Evolutionary conservation across 2,888 invertebrate species (phyloP), one percentile per base, ranked within the genome.

Genomic region (Diloba caeruleocephala): DNA sequence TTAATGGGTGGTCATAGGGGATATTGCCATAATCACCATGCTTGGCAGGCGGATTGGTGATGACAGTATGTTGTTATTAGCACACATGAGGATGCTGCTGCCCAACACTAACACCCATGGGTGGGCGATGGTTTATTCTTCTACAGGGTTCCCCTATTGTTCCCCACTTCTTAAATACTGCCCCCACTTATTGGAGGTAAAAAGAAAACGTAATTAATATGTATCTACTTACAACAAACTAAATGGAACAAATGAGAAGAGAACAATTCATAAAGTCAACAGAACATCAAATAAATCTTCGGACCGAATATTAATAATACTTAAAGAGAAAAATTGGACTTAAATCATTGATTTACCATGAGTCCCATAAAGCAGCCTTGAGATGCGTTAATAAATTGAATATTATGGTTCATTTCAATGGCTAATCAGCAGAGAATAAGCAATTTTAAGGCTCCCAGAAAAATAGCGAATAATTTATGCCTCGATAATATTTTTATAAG

Each of bases 401-500:
- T 63, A 72, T 66, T 72, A 73, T 73, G 58, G 73, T 73, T 71
- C 67, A 77, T 71, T 78, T 66, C 64, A 74, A 74, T 66, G 69
- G 69, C 60, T 81, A 85, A 84, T 84, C 80, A 84, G 73, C 76
- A 58, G 67, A 74, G 67, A 75, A 65, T 68, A 59, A 57, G 66
- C 73, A 78, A 84, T 85, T 85, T 87, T 84, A 78, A 74, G 68
- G 71, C 70, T 76, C 36, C 52, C 76, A 80, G 78, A 78, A 74
- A 76, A 84, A 84, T 81, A 79, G 80, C 62, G 51, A 60, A 64
- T 88, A 87, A 90, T 90, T 89, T 89, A 90, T 89, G 75, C 56
- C 64, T 70, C 79, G 77, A 83, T 84, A 76, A 85, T 87, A 84
- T 89, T 88, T 89, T 90, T 89, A 87, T 82, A 85, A 74, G 66